These are phyloP conservation scores for Sciurus vulgaris DNA, from an alignment of 2,797 vertebrate species.

Conservation along the genomic window DNA sequence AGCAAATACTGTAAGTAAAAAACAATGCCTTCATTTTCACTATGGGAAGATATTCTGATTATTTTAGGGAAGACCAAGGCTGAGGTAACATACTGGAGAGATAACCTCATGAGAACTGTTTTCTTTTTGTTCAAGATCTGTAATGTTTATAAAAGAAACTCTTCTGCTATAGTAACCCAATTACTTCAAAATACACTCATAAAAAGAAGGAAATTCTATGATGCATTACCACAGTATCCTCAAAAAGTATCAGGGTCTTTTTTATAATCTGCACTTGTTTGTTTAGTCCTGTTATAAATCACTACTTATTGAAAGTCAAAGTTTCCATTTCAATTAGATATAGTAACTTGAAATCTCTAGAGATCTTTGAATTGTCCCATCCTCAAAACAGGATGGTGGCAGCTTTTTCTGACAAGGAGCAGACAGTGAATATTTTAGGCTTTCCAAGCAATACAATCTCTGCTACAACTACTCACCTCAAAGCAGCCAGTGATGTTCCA, in stretches of 20 bases:
- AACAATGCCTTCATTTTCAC: background rate
- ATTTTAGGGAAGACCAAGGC: background rate
- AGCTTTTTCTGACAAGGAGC: constrained; percentile 4
- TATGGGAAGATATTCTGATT: background rate
- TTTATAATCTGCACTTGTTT: constrained; percentile 37
- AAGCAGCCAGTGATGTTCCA: background rate
- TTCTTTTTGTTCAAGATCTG: background rate
- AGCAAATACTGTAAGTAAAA: background rate
- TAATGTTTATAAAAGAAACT: constrained; percentile 42
- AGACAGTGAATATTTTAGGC: background rate
- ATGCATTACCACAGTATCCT: background rate
- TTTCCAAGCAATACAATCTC: background rate
- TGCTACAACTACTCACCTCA: background rate
- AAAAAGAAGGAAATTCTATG: background rate
- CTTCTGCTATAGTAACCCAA: background rate
- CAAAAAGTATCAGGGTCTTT: constrained; percentile 12
- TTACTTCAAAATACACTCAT: background rate
- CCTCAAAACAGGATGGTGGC: background rate
- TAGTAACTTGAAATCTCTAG: background rate
- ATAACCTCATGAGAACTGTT: background rate
- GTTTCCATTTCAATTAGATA: constrained; percentile 41
- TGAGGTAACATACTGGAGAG: background rate
- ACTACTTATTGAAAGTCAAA: background rate
- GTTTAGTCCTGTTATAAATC: constrained; percentile 41
- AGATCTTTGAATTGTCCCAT: background rate